These are phyloP conservation scores for Hirtodrosophila histrioides DNA, from an alignment of 2,888 invertebrate species.

Conservation along the genomic window DNA sequence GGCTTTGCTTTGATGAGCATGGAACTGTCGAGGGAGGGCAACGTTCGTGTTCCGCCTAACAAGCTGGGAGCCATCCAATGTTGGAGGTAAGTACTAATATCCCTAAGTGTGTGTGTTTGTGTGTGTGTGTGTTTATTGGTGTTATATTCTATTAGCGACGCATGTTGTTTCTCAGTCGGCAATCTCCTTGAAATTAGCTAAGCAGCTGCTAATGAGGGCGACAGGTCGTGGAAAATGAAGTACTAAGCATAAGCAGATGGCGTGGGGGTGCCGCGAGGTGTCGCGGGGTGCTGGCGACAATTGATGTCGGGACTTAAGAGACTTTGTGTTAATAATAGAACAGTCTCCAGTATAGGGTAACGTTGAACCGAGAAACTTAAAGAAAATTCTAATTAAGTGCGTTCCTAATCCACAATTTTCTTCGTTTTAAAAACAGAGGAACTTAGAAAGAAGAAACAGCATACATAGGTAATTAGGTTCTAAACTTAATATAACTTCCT, in stretches of 20 bases:
- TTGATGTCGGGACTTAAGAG: conserved; percentile 3
- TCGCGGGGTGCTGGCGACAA: too few species aligned
- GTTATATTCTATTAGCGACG: conserved; percentile 41
- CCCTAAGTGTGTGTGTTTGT: background rate
- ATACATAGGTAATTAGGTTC: too few species aligned
- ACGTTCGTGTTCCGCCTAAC: conserved; percentile 23
- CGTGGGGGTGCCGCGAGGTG: background rate
- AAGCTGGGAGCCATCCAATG: conserved; percentile 22
- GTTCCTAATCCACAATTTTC: conserved; percentile 6
- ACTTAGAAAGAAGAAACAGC: too few species aligned
- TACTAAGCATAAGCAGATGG: conserved; percentile 1
- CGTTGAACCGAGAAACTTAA: conserved; percentile 8
- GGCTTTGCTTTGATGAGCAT: conserved; percentile 28
- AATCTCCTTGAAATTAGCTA: conserved; percentile 42
- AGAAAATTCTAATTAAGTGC: background rate
- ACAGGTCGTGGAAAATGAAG: conserved; percentile 43
- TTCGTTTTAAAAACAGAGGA: background rate
- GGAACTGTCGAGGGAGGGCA: conserved; percentile 18
- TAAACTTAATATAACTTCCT: too few species aligned
- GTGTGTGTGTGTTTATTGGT: conserved; percentile 16
- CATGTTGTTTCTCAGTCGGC: conserved; percentile 36
- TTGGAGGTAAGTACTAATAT: conserved; percentile 40
- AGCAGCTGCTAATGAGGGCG: conserved; percentile 69
- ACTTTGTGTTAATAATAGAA: conserved; percentile 15
- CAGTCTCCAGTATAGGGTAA: conserved; percentile 2